A percentile compares a stretch with the other conserved stretches of the same genome.
Conservation (phyloP, 1,140 invertebrate genomes). For the Leptinotarsa lineolata region DNA sequence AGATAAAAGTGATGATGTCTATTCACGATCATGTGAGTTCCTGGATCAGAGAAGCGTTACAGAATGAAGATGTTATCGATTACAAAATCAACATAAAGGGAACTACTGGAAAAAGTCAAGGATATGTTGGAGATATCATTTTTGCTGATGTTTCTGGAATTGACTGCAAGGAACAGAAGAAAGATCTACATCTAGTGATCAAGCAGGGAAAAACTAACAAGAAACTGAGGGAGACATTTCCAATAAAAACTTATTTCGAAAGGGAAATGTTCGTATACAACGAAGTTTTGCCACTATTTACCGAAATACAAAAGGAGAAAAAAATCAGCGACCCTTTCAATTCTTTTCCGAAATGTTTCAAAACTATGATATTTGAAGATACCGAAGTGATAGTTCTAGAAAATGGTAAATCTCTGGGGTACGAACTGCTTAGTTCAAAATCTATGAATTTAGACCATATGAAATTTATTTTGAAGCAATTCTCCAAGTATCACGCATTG, state of each 20-base stretch:
- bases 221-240: background rate
- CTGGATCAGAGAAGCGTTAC: too few species aligned
- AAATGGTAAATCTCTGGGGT: slow-evolving; percentile 58
- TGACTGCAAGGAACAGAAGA: background rate
- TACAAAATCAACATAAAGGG: too few species aligned
- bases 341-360: slow-evolving; percentile 53
- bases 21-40: too few species aligned
- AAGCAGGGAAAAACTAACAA: background rate
- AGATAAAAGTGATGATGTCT: too few species aligned
- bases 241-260: background rate
- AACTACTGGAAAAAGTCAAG: background rate
- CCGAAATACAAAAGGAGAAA: slow-evolving; percentile 38
- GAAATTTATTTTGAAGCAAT: slow-evolving; percentile 56
- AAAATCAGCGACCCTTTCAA: slow-evolving; percentile 35
- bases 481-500: slow-evolving; percentile 62
- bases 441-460: slow-evolving; percentile 58
- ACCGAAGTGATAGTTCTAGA: slow-evolving; percentile 61
- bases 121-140: background rate
- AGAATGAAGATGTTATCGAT: too few species aligned
- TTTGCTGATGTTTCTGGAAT: background rate
- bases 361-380: slow-evolving; percentile 46
- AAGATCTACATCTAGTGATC: background rate
- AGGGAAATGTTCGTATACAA: slow-evolving; percentile 48
- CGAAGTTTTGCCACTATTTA: slow-evolving; percentile 40
- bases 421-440: slow-evolving; percentile 55